Evolutionary conservation across 2,888 invertebrate species (phyloP).

Genomic region (Hofmannophila pseudospretella): DNA sequence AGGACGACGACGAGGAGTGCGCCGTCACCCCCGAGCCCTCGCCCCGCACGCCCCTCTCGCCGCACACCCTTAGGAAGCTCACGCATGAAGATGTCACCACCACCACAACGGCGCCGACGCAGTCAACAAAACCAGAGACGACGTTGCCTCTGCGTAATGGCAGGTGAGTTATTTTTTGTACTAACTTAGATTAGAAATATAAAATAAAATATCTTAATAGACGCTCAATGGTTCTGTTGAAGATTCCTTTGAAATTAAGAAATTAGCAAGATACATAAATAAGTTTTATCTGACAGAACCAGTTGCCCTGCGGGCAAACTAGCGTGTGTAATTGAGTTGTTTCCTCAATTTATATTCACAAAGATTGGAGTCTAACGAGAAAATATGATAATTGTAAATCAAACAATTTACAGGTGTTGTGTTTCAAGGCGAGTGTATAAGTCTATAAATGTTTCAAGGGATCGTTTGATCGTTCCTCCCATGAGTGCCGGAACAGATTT

Average conservation of each 20-base stretch:
- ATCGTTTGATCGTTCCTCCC: conserved; percentile 1
- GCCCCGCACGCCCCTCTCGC: conserved; percentile 46
- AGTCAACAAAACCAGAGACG: conserved; percentile 35
- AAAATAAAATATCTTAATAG: too few species aligned
- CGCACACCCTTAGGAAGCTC: conserved; percentile 54
- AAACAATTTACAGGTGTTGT: neutral
- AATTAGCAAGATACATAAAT: conserved; percentile 22
- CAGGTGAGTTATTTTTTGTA: too few species aligned
- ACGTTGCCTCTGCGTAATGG: conserved; percentile 53
- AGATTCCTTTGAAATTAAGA: too few species aligned
- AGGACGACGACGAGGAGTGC: conserved; percentile 60
- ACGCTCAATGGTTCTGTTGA: too few species aligned
- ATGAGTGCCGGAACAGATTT: conserved; percentile 6
- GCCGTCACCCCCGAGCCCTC: conserved; percentile 50
- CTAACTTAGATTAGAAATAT: too few species aligned
- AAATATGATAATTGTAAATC: neutral
- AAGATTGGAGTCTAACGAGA: neutral
- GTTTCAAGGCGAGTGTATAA: neutral
- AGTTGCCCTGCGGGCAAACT: conserved; percentile 25
- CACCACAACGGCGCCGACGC: conserved; percentile 37
- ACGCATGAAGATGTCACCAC: conserved; percentile 62
- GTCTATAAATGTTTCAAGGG: conserved; percentile 1
- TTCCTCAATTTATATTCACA: conserved; percentile 10
- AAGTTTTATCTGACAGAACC: conserved; percentile 32
- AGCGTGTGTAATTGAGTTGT: conserved; percentile 23